Evolutionary conservation across 2,113 vertebrate species (phyloP), one percentile per base, ranked within the genome.

Genomic region (Oncorhynchus tshawytscha): DNA sequence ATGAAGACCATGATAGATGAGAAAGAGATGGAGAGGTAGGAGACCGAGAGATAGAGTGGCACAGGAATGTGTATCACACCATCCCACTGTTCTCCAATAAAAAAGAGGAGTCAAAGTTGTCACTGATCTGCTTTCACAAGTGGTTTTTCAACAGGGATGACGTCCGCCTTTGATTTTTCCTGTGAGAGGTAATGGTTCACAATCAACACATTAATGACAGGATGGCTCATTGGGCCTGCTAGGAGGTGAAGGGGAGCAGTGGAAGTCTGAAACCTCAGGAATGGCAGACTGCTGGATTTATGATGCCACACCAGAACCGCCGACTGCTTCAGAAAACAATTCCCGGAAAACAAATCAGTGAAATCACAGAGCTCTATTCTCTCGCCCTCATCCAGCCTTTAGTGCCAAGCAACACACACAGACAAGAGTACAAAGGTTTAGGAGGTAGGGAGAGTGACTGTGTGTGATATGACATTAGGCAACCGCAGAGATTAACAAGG

Each of bases 281-380:
- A 84, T 84, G 85, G 82, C 76, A n/a, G 5, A 75, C 22, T 82
- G 81, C 83, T 84, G 68, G 85, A 83, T 87, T 89, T 81, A 84
- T 79, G 83, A 84, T 78, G 60, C 72, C 76, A 9, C 22, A 57
- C 16, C 39, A 64, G 73, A 84, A 85, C 81, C 84, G 20, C 88
- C 89, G 81, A 82, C 84, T 69, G 34, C 39, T 29, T 2, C 65
- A 72, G 70, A 88, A 84, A 84, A 88, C 85, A 88, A 78, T 82
- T 86, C 88, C 80, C 27, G 86, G 81, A 83, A 84, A 87, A 89
- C 54, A 67, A 67, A 86, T 86, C 81, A 39, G 77, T 51, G 6
- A 82, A 87, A 88, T 84, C 79, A 87, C 73, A 85, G 81, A 84
- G 79, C 72, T 73, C 73, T 24, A 70, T 84, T 84, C 78, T 78